phyloP scores from a whole-genome alignment of 2,888 invertebrate species.

The Drosophila putrida region DNA sequence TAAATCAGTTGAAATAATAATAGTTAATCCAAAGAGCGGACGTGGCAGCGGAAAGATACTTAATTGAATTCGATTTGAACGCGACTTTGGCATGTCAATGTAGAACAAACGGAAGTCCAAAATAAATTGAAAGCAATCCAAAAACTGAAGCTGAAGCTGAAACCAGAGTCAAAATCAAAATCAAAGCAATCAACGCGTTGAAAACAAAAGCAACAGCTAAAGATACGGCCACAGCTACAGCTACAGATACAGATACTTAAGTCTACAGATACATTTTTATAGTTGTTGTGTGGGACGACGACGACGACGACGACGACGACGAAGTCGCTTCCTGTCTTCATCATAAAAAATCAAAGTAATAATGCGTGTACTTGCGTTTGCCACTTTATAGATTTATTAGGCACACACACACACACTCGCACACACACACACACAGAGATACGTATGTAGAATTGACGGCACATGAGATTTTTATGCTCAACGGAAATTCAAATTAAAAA shows the following conservation, averaged over 20 bases:
- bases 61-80: conserved; percentile 76
- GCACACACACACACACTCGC: conserved; percentile 40
- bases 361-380: conserved; percentile 81
- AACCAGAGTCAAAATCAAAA: conserved; percentile 29
- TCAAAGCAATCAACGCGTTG: conserved; percentile 70
- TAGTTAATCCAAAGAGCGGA: conserved; percentile 42
- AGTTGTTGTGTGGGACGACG: conserved; percentile 51
- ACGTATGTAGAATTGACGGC: conserved; percentile 8
- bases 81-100: conserved; percentile 67
- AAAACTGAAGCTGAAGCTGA: conserved; percentile 12
- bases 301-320: conserved; percentile 36
- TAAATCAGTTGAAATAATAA: conserved; percentile 60
- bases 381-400: conserved; percentile 82
- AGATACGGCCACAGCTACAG: conserved; percentile 38
- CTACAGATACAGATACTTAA: conserved; percentile 39
- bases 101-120: conserved; percentile 77
- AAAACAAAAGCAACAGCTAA: conserved; percentile 43
- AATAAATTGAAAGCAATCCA: conserved; percentile 78
- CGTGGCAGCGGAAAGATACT: conserved; percentile 77
- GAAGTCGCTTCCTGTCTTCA: conserved; percentile 76
- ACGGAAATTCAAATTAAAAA: conserved; percentile 84
- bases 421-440: conserved; percentile 4
- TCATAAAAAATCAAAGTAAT: conserved; percentile 82
- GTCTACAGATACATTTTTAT: conserved; percentile 50
- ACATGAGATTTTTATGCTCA: conserved; percentile 69